Evolutionary conservation across 2,797 vertebrate genomes (phyloP).

Genomic region (Gobionotothen gibberifrons): DNA sequence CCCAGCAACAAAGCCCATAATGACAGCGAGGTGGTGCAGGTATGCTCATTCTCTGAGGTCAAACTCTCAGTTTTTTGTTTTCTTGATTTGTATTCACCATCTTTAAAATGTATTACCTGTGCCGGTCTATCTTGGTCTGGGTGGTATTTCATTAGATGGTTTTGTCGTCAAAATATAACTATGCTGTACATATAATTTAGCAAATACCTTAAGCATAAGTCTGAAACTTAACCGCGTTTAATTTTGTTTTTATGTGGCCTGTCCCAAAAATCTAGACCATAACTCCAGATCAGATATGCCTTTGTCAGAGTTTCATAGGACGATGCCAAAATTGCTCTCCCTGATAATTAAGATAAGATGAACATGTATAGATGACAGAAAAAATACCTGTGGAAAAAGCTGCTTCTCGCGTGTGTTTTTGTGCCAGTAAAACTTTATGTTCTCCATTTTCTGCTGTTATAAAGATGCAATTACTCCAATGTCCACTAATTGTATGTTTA

Average conservation of each 20-base stretch:
- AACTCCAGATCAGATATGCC: background rate
- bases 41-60: conserved; percentile 28
- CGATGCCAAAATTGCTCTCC: background rate
- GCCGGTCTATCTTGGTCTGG: background rate
- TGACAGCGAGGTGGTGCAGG: conserved; percentile 91
- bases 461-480: background rate
- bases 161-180: no score
- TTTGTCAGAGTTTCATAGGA: background rate
- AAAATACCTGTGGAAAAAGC: no score
- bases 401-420: no score
- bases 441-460: background rate
- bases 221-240: no score
- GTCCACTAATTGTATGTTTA: background rate
- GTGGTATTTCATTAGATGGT: background rate
- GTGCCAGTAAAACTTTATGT: no score
- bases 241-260: no score
- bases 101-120: background rate
- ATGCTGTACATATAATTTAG: no score
- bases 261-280: background rate
- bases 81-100: background rate
- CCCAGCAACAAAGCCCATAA: conserved; percentile 71
- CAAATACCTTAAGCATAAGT: no score
- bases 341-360: background rate
- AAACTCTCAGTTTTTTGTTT: background rate
- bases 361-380: background rate